Evolutionary conservation across 1,140 invertebrate species (phyloP), one percentile per base, ranked within the genome.

Genomic region (Hestina assimilis): DNA sequence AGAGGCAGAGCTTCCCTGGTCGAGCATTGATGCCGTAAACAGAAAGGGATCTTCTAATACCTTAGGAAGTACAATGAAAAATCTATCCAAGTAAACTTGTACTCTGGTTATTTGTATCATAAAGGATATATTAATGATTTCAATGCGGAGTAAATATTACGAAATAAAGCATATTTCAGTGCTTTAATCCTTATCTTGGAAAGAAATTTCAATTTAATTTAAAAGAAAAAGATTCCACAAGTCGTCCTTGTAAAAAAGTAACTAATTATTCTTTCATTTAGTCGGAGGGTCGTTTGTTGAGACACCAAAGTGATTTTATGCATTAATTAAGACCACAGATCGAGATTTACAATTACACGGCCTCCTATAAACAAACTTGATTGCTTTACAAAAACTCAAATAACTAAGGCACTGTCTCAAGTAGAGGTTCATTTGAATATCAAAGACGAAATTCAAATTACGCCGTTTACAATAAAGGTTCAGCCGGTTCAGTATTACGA

Each of bases 381-480:
- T 88, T 88, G 83, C 83, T 86, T 88, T 88, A 88, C 85, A 88
- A 88, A 88, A 88, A 88, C 80, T 86, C 83, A 83, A 88, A 86
- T 88, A 88, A 85, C 81, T 88, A 86, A 88, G 84, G 78, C 84
- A 85, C 72, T 88, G 85, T 88, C 85, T 88, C 81, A 88, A 88
- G 85, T 86, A 83, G 75, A 83, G 79, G 66, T 76, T 83, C 79
- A 88, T 88, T 88, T 88, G 70, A 88, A 88, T 88, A 88, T 88
- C 85, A 88, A 88, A 88, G 85, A 81, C 83, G 72, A 83, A 86
- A 88, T 88, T 88, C 81, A 86, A 88, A 88, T 87, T 85, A 81
- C 79, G 75, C 61, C 83, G 85, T 83, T 88, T 88, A 88, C 85
- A 86, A 88, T 88, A 83, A 88, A 86, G 85, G 82, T 72, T 83